Evolutionary conservation across 2,113 vertebrate genomes (phyloP).

Genomic region (Plotosus lineatus): DNA sequence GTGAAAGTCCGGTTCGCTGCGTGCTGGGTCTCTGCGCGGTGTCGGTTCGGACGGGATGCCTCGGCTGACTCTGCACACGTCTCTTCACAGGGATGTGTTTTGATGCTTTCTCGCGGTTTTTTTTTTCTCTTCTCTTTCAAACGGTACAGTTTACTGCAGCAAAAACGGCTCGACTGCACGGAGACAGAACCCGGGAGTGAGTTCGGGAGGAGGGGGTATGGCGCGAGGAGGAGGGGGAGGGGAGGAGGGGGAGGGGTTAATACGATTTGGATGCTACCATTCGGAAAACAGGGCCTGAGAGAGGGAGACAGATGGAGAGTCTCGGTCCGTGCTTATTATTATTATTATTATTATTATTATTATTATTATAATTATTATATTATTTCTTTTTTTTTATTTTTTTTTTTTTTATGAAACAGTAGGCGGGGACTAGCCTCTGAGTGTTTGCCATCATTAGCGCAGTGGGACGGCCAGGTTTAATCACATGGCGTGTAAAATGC

Average conservation of each 20-base stretch:
- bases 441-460: not conserved
- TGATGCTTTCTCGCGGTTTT: slow-evolving; percentile 54
- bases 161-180: slow-evolving; percentile 77
- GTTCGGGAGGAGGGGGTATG: slow-evolving; percentile 35
- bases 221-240: slow-evolving; percentile 52
- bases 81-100: slow-evolving; percentile 59
- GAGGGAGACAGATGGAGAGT: slow-evolving; percentile 2
- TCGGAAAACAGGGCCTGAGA: slow-evolving; percentile 66
- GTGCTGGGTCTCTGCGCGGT: slow-evolving; percentile 46
- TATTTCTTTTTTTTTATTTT: too few relatives aligned
- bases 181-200: slow-evolving; percentile 53
- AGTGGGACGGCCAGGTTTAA: not conserved
- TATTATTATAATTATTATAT: not conserved
- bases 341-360: slow-evolving; percentile 22
- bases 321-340: not conserved
- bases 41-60: slow-evolving; percentile 52
- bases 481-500: not conserved
- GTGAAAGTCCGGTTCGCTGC: slow-evolving; percentile 57
- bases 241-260: slow-evolving; percentile 67
- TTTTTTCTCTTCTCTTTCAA: slow-evolving; percentile 58
- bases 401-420: not conserved
- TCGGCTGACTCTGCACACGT: slow-evolving; percentile 52
- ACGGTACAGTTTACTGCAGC: slow-evolving; percentile 79
- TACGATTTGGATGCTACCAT: slow-evolving; percentile 78
- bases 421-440: not conserved